A percentile compares a stretch with the other conserved stretches of the same genome.
Evolutionary conservation across 2,113 vertebrate genomes (phyloP).

Genomic region (Recurvirostra avosetta): DNA sequence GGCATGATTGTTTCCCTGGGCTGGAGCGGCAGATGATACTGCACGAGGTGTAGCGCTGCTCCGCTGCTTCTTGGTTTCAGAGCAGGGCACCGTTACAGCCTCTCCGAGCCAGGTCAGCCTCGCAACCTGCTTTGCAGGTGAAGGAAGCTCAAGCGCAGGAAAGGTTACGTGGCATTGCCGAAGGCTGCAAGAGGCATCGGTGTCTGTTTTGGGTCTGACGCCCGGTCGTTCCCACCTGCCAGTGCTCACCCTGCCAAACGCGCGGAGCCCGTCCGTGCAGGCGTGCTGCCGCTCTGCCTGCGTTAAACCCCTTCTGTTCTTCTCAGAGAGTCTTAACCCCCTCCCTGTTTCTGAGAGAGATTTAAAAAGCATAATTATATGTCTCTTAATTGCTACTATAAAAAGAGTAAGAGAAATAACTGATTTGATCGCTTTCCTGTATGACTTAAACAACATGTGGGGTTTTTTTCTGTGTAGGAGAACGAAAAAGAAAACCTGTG

Average conservation of each 20-base stretch:
- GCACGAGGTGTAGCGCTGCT: background rate
- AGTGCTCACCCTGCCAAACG: no score
- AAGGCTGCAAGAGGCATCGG: background rate
- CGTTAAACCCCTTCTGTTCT: background rate
- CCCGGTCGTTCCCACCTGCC: background rate
- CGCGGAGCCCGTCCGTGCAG: background rate
- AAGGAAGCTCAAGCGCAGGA: background rate
- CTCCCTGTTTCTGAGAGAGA: background rate
- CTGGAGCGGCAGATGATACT: background rate
- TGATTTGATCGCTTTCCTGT: background rate
- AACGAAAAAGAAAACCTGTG: constrained; percentile 85
- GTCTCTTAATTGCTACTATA: background rate
- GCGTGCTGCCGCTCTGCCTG: background rate
- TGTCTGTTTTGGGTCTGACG: background rate
- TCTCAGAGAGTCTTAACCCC: background rate
- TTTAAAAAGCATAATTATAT: background rate
- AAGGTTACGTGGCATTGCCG: background rate
- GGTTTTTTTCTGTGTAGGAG: constrained; percentile 71
- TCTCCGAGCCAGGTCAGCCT: background rate
- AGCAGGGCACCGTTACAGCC: background rate
- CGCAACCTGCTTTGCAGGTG: background rate
- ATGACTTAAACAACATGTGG: background rate
- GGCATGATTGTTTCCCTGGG: background rate
- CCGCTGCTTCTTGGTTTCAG: background rate
- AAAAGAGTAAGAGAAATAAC: background rate